These are phyloP conservation scores for Drosophila seclusa DNA, from an alignment of 2,888 invertebrate genomes.

Conservation along the genomic window DNA sequence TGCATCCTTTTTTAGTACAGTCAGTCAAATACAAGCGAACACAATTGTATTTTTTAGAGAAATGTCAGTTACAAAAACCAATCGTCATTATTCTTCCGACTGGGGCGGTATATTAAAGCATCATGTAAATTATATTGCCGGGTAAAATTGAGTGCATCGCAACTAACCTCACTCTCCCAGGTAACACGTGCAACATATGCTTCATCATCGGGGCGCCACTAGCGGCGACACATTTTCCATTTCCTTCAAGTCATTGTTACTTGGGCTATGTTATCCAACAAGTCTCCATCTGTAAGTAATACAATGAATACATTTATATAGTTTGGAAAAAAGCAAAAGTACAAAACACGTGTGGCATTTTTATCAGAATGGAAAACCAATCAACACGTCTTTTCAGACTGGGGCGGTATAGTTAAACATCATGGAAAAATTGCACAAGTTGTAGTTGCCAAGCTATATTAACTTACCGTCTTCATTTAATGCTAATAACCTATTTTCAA, in stretches of 20 bases:
- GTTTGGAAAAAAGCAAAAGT: neutral
- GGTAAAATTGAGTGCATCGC: neutral
- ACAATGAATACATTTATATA: neutral
- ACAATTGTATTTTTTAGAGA: neutral
- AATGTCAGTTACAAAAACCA: conserved; percentile 58
- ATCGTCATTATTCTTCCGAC: conserved; percentile 67
- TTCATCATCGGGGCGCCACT: neutral
- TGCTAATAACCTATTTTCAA: neutral
- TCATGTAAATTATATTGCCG: conserved; percentile 33
- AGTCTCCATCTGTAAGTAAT: conserved; percentile 22
- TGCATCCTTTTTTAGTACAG: neutral
- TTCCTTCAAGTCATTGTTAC: neutral
- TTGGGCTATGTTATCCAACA: neutral
- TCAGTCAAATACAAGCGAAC: neutral
- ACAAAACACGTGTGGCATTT: conserved; percentile 7
- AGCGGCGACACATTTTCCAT: neutral
- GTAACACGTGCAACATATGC: conserved; percentile 37
- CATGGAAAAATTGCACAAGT: conserved; percentile 16
- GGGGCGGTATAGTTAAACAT: conserved; percentile 60
- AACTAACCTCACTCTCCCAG: conserved; percentile 45
- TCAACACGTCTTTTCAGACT: conserved; percentile 64
- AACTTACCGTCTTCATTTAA: conserved; percentile 20
- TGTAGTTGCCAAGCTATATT: neutral
- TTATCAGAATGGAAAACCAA: conserved; percentile 53
- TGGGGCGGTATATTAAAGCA: conserved; percentile 66